These are phyloP conservation scores for Crotalus adamanteus DNA, from an alignment of 2,797 vertebrate species.

Conservation along the genomic window DNA sequence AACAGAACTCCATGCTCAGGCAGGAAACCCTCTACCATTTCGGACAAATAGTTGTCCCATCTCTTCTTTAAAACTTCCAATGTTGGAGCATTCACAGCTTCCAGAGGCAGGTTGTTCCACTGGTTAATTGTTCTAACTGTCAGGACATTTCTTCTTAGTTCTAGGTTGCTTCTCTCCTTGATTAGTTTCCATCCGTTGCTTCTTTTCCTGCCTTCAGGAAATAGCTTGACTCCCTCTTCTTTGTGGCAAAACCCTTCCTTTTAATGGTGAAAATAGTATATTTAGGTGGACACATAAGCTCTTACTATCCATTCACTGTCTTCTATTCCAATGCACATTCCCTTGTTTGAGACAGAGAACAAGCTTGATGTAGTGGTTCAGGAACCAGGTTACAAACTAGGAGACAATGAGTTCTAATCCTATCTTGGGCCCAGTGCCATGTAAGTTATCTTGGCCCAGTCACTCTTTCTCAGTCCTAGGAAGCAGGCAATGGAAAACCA, in stretches of 20 bases:
- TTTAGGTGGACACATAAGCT: neutral
- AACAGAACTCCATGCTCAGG: no score
- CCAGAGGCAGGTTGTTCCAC: no score
- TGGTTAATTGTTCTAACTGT: no score
- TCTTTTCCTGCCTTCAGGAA: no score
- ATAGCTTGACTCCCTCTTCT: no score
- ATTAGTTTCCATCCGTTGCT: no score
- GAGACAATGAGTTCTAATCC: neutral
- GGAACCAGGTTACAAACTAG: neutral
- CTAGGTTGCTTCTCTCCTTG: no score
- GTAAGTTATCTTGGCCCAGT: neutral
- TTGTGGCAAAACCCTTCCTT: neutral
- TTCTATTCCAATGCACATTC: neutral
- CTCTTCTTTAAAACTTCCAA: no score
- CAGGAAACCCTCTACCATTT: no score
- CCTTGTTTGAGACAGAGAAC: neutral
- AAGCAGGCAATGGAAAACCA: neutral
- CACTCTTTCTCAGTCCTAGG: neutral
- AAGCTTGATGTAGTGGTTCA: neutral
- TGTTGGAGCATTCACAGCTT: no score
- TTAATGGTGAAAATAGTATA: neutral
- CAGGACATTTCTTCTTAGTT: no score
- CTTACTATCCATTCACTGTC: neutral
- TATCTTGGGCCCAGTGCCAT: neutral
- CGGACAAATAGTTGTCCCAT: no score